Conservation (phyloP, 2,797 vertebrate genomes). For the Leucoraja ocellata region DNA sequence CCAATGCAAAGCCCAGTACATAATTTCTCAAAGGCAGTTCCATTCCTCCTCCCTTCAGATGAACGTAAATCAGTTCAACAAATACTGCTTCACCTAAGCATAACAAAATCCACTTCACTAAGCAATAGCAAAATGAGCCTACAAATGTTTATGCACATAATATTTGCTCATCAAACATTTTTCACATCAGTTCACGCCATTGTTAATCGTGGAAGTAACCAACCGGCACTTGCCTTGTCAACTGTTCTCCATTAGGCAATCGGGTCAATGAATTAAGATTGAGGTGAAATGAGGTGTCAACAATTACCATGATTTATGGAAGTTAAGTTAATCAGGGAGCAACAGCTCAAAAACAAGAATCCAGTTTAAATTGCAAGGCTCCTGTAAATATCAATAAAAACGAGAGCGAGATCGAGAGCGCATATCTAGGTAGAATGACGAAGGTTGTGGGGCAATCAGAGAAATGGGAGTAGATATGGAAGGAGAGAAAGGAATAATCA, state of each 20-base stretch:
- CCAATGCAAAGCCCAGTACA: neutral
- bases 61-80: neutral
- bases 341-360: too few species aligned
- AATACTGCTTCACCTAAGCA: neutral
- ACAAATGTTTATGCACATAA: neutral
- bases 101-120: neutral
- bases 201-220: neutral
- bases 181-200: neutral
- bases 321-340: neutral
- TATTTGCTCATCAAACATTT: neutral
- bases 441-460: too few species aligned
- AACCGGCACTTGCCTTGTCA: neutral
- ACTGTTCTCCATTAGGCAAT: neutral
- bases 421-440: too few species aligned
- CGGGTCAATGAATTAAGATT: neutral
- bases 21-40: neutral
- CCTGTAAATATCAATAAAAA: too few species aligned
- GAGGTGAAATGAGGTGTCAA: neutral
- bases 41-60: neutral
- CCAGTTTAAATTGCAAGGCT: too few species aligned
- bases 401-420: neutral
- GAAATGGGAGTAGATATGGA: too few species aligned
- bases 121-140: neutral
- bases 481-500: neutral
- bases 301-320: neutral